Conservation (phyloP, 2,888 invertebrate species). For the Meloe dianella region DNA sequence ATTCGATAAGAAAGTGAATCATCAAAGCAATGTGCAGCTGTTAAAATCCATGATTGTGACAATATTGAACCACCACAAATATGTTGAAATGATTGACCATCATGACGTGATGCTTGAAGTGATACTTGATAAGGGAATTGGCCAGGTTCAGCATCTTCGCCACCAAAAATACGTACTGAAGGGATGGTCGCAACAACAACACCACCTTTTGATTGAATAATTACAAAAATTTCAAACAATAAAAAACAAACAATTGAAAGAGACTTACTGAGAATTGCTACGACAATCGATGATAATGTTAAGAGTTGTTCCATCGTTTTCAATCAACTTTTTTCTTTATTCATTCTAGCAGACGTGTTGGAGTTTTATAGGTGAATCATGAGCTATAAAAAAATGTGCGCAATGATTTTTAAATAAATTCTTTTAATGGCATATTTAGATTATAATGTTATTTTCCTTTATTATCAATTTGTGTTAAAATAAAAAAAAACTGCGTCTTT, state of each 20-base stretch:
- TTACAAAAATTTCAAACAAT: no score
- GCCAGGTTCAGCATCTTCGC: background rate
- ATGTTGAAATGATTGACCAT: conserved; percentile 44
- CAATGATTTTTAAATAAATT: no score
- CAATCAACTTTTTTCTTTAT: no score
- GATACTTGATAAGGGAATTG: background rate
- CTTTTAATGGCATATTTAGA: no score
- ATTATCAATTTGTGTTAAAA: no score
- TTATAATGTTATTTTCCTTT: no score
- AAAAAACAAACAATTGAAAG: background rate
- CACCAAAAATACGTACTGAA: background rate
- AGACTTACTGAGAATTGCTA: background rate
- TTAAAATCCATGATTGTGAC: conserved; percentile 49
- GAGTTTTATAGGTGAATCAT: no score
- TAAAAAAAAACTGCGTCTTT: no score
- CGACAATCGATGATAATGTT: background rate
- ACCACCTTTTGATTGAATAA: background rate
- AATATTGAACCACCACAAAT: conserved; percentile 59
- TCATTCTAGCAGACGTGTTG: no score
- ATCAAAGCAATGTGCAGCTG: conserved; percentile 59
- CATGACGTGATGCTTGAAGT: background rate
- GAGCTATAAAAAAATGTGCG: no score
- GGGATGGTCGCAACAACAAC: background rate
- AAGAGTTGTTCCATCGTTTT: background rate
- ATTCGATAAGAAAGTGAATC: conserved; percentile 42